Conservation (phyloP, 2,113 vertebrate species). For the Scatophagus argus region DNA sequence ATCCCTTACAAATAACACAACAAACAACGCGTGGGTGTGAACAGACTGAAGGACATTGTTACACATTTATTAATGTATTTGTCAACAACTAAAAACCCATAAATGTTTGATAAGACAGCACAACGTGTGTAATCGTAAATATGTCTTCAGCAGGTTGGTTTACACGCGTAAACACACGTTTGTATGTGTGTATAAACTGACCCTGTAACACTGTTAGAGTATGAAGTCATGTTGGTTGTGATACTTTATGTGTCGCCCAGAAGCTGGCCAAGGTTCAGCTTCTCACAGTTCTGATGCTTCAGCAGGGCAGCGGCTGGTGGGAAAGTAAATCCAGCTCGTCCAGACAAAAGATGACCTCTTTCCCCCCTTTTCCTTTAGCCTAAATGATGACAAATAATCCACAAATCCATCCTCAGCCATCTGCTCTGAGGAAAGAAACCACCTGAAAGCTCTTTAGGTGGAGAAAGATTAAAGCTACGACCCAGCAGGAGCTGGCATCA, state of each 20-base stretch:
- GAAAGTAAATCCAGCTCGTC: not conserved
- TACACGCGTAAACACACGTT: not conserved
- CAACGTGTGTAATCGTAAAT: no score
- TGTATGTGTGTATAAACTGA: not conserved
- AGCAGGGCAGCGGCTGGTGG: not conserved
- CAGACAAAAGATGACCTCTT: not conserved
- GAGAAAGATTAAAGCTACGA: conserved; percentile 2
- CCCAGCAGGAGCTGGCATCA: not conserved
- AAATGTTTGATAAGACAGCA: no score
- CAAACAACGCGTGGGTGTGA: no score
- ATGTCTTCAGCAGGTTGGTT: not conserved
- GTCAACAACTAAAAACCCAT: no score
- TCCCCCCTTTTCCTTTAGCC: not conserved
- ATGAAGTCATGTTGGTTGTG: not conserved
- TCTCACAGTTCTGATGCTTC: not conserved
- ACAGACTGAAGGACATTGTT: no score
- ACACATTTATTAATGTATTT: no score
- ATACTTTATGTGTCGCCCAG: not conserved
- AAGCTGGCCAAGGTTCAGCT: not conserved
- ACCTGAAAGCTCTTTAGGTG: conserved; percentile 12
- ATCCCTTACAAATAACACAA: no score
- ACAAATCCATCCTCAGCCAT: not conserved
- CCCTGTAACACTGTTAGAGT: not conserved
- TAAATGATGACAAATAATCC: conserved; percentile 23
- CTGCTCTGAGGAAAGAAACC: not conserved